Evolutionary conservation across 2,888 invertebrate genomes (phyloP), one percentile per base, ranked within the genome.

Genomic region (Synanthedon tipuliformis): DNA sequence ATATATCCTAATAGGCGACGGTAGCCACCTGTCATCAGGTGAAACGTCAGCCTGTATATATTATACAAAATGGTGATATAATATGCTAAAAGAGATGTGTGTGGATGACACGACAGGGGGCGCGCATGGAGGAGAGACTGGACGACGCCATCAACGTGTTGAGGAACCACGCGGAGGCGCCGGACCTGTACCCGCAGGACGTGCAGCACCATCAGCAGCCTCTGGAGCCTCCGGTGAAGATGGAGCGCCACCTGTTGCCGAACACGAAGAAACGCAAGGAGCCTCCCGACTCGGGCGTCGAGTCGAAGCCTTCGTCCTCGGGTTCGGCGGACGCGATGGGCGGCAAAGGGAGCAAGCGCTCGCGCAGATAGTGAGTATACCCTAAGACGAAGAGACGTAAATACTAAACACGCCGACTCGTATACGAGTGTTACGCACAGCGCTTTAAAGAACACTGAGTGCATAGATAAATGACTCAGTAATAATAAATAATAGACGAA

Each of bases 71-170:
- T 27, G 8, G 27, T 27, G 8, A 8, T 8, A 2, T 8, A 2
- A 8, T 27, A 8, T 34, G 10, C 34, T 34, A 34, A 34, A 34
- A 34, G 34, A 34, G 34, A 34, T 8, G 10, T 34, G 23, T 23
- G 23, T 34, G 34, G 10, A 23, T 34, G 34, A 10, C 34, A 34
- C 10, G 34, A 34, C 75, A 95, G 93, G 95, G 95, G 63, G 94
- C 95, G 65, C 91, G 96, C 56, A 96, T 97, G 95, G 98, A 97
- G 83, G 97, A 97, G 83, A 90, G 96, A 59, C 85, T 98, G 71
- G 97, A 97, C 77, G 97, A 97, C 87, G 98, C 97, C 59, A 95
- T 98, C 71, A 96, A 97, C 80, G 97, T 98, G 54, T 88, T 98
- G 64, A 91, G 97, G 71, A 97, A 96, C 83, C 97, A 98, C 82